A percentile compares a stretch with the other conserved stretches of the same genome.
phyloP scores from a whole-genome alignment of 2,888 invertebrate genomes.

The Stenolophus ochropezus region DNA sequence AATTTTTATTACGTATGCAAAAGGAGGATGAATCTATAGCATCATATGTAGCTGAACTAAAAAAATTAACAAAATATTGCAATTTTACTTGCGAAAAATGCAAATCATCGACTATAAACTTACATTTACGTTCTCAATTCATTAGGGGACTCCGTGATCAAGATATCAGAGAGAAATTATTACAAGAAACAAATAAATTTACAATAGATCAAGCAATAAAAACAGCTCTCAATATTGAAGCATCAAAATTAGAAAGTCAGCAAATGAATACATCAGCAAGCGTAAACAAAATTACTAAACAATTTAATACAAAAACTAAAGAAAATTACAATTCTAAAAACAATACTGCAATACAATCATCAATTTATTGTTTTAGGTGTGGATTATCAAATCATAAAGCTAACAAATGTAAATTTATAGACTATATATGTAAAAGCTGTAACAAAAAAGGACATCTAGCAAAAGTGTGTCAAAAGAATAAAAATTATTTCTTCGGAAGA shows the following conservation, averaged over 20 bases:
- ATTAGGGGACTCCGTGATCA: conserved; percentile 8
- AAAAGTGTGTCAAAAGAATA: not conserved
- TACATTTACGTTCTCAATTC: conserved; percentile 10
- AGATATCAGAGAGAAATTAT: not conserved
- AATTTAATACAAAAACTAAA: not conserved
- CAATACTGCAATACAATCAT: not conserved
- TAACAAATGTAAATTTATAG: not conserved
- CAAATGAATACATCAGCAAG: not conserved
- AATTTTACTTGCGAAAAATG: conserved; percentile 18
- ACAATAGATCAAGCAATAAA: not conserved
- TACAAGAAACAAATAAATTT: not conserved
- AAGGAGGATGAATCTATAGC: conserved; percentile 9
- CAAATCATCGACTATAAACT: not conserved
- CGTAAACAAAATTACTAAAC: not conserved
- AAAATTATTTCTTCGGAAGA: conserved; percentile 1
- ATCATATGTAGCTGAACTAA: not conserved
- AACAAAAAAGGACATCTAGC: conserved; percentile 1
- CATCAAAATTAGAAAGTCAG: conserved; percentile 1
- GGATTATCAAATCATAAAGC: not conserved
- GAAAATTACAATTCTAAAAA: not conserved
- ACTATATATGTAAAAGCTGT: not conserved
- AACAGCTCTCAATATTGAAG: not conserved
- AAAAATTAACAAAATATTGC: conserved; percentile 17
- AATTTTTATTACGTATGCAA: conserved; percentile 23
- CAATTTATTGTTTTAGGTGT: not conserved